phyloP scores from a whole-genome alignment of 2,888 invertebrate genomes.

The Drosophila niveifrons region DNA sequence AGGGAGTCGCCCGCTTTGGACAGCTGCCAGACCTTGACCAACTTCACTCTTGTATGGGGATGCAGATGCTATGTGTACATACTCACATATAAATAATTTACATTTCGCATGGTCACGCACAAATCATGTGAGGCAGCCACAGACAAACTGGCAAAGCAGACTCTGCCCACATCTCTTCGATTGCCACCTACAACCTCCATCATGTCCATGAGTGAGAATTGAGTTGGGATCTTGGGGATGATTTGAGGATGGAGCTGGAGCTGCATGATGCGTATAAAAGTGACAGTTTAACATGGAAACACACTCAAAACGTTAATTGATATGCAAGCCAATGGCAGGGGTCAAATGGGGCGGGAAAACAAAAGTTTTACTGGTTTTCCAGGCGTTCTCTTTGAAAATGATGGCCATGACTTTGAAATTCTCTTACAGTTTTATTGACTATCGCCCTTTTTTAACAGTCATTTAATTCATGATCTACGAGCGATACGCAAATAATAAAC shows the following conservation, averaged over 20 bases:
- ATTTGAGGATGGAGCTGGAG: slow-evolving; percentile 22
- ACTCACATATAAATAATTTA: slow-evolving; percentile 71
- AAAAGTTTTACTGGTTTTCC: slow-evolving; percentile 25
- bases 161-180: not conserved
- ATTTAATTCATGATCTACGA: slow-evolving; percentile 4
- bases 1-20: slow-evolving; percentile 25
- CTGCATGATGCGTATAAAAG: slow-evolving; percentile 71
- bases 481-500: slow-evolving; percentile 2
- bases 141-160: slow-evolving; percentile 22
- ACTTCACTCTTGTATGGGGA: slow-evolving; percentile 32
- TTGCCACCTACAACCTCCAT: not conserved
- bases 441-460: not conserved
- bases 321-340: slow-evolving; percentile 33
- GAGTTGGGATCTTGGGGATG: slow-evolving; percentile 29
- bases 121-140: slow-evolving; percentile 59
- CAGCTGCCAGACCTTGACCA: slow-evolving; percentile 25
- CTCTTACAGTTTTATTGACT: slow-evolving; percentile 18
- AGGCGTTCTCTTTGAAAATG: slow-evolving; percentile 15
- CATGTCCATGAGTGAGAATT: slow-evolving; percentile 18
- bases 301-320: slow-evolving; percentile 76
- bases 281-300: slow-evolving; percentile 75
- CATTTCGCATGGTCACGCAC: slow-evolving; percentile 78
- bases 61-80: slow-evolving; percentile 1
- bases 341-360: not conserved
- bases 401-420: slow-evolving; percentile 36